Conservation (phyloP, 1,140 invertebrate genomes). For the Lerema accius region DNA sequence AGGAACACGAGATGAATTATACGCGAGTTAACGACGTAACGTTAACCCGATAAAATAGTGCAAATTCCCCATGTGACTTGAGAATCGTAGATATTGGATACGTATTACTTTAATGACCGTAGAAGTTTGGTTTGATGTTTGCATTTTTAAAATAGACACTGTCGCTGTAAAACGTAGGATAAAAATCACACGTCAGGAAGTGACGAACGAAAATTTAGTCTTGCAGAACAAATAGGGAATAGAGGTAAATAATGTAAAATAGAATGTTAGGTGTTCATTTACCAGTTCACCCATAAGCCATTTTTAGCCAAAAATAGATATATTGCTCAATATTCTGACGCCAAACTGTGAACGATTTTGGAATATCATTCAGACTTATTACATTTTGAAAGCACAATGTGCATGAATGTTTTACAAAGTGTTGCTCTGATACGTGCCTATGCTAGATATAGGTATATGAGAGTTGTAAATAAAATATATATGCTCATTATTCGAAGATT, state of each 20-base stretch:
- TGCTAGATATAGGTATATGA: slow-evolving; percentile 39
- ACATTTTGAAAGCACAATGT: slow-evolving; percentile 26
- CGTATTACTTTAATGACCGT: slow-evolving; percentile 10
- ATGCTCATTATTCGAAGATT: slow-evolving; percentile 44
- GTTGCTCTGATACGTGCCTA: slow-evolving; percentile 47
- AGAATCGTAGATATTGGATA: slow-evolving; percentile 11
- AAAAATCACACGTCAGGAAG: slow-evolving; percentile 5
- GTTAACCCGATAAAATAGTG: slow-evolving; percentile 10
- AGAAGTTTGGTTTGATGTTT: slow-evolving; percentile 1
- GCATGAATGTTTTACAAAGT: slow-evolving; percentile 13
- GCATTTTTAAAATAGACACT: slow-evolving; percentile 7
- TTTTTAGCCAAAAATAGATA: slow-evolving; percentile 46
- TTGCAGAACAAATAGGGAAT: slow-evolving; percentile 23
- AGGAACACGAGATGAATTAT: slow-evolving; percentile 16
- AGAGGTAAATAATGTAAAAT: slow-evolving; percentile 18
- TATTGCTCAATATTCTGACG: slow-evolving; percentile 46
- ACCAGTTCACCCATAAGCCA: slow-evolving; percentile 35
- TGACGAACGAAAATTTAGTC: slow-evolving; percentile 14
- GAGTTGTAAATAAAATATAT: slow-evolving; percentile 37
- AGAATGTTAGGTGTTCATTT: slow-evolving; percentile 23
- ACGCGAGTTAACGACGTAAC: neutral
- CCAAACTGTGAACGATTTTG: slow-evolving; percentile 35
- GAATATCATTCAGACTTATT: slow-evolving; percentile 12
- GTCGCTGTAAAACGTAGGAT: slow-evolving; percentile 8
- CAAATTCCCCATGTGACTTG: slow-evolving; percentile 23